A percentile compares a stretch with the other conserved stretches of the same genome.
Conservation (phyloP, 1,140 invertebrate genomes). For the Aphis craccivora region DNA sequence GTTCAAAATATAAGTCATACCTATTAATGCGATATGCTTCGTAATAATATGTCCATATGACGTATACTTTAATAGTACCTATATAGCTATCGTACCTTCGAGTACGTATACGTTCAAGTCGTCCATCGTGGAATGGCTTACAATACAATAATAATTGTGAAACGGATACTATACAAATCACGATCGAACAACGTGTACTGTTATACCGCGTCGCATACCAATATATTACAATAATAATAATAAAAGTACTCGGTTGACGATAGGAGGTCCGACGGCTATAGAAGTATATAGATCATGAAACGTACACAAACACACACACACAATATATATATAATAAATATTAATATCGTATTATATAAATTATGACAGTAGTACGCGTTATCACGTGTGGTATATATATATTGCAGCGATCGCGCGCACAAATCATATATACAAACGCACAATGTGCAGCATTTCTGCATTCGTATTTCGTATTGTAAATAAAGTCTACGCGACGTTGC, state of each 20-base stretch:
- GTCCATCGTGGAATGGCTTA: neutral
- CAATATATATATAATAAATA: neutral
- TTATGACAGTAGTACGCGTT: neutral
- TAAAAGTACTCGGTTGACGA: neutral
- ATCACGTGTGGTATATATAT: neutral
- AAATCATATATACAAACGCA: neutral
- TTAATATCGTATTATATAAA: neutral
- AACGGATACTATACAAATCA: conserved; percentile 37
- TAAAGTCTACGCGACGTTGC: neutral
- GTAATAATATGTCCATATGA: neutral
- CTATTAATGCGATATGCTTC: neutral
- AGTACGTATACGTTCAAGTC: neutral
- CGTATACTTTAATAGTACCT: neutral
- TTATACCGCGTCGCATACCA: neutral
- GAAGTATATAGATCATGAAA: neutral
- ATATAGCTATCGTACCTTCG: neutral
- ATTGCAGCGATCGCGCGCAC: neutral
- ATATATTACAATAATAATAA: conserved; percentile 14
- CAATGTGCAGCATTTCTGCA: neutral
- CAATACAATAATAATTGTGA: conserved; percentile 6
- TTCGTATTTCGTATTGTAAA: neutral
- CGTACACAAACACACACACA: neutral
- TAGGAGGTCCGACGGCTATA: conserved; percentile 7
- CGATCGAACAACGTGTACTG: conserved; percentile 30
- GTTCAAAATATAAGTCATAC: neutral